These are phyloP conservation scores for Eleginops maclovinus DNA, from an alignment of 2,113 vertebrate genomes.

Conservation along the genomic window DNA sequence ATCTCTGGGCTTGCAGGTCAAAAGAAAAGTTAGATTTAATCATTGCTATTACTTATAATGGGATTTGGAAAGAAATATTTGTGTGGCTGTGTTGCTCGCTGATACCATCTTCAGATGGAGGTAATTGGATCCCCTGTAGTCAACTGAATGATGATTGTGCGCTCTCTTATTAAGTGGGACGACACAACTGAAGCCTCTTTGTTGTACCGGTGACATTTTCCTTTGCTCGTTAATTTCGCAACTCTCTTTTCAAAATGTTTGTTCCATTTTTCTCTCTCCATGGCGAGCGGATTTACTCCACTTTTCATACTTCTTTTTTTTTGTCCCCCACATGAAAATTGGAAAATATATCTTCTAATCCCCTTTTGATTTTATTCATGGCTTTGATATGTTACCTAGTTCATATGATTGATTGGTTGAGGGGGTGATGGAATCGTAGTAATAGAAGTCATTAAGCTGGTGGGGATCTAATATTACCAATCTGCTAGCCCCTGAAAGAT, in stretches of 20 bases:
- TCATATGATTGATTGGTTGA: conserved; percentile 78
- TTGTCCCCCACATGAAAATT: conserved; percentile 51
- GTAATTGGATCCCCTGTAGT: conserved; percentile 92
- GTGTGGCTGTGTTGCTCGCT: conserved; percentile 89
- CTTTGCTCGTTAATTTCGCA: conserved; percentile 66
- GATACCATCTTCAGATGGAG: conserved; percentile 94
- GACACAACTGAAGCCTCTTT: conserved; percentile 85
- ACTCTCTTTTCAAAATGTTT: conserved; percentile 54
- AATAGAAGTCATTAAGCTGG: conserved; percentile 80
- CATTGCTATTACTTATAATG: conserved; percentile 92
- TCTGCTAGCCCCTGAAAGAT: conserved; percentile 74
- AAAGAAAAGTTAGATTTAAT: conserved; percentile 92
- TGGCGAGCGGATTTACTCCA: conserved; percentile 31
- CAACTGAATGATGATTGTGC: conserved; percentile 94
- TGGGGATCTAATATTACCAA: conserved; percentile 79
- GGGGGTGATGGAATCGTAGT: conserved; percentile 70
- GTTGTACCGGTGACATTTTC: conserved; percentile 53
- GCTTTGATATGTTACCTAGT: conserved; percentile 78
- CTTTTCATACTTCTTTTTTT: conserved; percentile 42
- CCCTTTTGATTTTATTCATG: conserved; percentile 74
- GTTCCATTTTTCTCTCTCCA: conserved; percentile 36
- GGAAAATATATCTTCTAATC: conserved; percentile 72
- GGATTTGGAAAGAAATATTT: conserved; percentile 92
- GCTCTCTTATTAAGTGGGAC: conserved; percentile 90
- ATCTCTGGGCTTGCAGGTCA: conserved; percentile 39